Evolutionary conservation across 2,888 invertebrate genomes (phyloP), one percentile per base, ranked within the genome.

Genomic region (Bombylius major): DNA sequence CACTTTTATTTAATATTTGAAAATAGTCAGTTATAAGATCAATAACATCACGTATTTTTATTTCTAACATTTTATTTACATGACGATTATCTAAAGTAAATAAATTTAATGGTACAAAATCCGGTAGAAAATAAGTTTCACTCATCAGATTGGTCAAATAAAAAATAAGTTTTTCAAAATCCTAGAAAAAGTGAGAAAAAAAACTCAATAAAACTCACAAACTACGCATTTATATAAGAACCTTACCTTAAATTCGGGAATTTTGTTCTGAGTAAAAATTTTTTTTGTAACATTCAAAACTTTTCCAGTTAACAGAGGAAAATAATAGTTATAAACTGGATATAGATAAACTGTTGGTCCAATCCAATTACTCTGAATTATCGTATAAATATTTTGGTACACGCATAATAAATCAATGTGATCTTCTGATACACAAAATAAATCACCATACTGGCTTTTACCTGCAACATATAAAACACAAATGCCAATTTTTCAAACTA

Each of bases 61-160:
- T 69, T 47, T 65, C 66, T 53, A 75, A 62, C 50, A 71, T 67
- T 55, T 64, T 63, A 62, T 75, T 75, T 56, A 73, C 70, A 64
- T 71, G 72, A 9, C 72, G 71, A 65, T 77, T 78, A 67, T 89
- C 86, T 61, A 89, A 76, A 77, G 87, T 85, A 62, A 94, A 78
- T 77, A 95, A 81, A 75, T 91, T 93, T 56, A 94, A 75, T 0
- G 91, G 89, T 48, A 93, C 84, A 65, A 86, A 82, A 57, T 86
- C 79, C 44, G 88, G 79, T 65, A 92, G 79, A 69, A 83, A 78
- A 61, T 82, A 78, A 57, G 92, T 81, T 73, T 89, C 87, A 64
- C 83, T 80, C 61, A 84, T 82, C 45, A 90, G 73, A 4, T 70
- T 75, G 64, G 86, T 84, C 68, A 88, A 88, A 66, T 76, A 78